Conservation (phyloP, 2,797 vertebrate genomes). For the Peromyscus melanophrys region DNA sequence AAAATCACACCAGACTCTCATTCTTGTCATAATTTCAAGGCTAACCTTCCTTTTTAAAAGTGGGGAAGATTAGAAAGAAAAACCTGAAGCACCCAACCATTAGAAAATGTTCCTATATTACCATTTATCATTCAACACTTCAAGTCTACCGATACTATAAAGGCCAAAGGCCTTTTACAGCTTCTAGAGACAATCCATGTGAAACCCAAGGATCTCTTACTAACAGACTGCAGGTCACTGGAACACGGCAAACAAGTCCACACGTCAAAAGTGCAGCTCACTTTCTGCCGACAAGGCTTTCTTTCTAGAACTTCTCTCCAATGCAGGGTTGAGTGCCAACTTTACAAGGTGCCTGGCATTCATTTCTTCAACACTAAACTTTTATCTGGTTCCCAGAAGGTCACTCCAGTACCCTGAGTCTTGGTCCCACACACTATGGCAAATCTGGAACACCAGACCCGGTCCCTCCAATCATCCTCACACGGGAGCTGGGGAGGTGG, state of each 20-base stretch:
- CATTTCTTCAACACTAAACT: not conserved
- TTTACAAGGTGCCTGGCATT: not conserved
- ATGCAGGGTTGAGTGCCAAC: not conserved
- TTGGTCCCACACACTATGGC: not conserved
- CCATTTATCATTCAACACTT: not conserved
- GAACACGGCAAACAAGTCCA: not conserved
- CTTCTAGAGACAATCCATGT: not conserved
- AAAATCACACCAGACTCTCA: not conserved
- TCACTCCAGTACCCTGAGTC: not conserved
- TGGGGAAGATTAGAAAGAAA: not conserved
- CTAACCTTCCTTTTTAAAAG: not conserved
- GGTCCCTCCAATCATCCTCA: not conserved
- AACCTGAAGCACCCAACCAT: not conserved
- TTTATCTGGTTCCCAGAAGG: not conserved
- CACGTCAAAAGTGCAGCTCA: not conserved
- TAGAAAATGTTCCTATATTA: not conserved
- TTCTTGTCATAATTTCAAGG: not conserved
- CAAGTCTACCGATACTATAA: not conserved
- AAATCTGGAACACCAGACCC: not conserved
- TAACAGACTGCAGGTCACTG: constrained; percentile 29
- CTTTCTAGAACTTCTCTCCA: not conserved
- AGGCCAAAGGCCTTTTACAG: not conserved
- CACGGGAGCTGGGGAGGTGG: not conserved
- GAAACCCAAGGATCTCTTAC: not conserved
- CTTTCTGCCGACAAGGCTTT: not conserved